Percentiles rank a stretch among this genome's conserved stretches.
Conservation (phyloP, 2,888 invertebrate species). For the Phymatocera aterrima region DNA sequence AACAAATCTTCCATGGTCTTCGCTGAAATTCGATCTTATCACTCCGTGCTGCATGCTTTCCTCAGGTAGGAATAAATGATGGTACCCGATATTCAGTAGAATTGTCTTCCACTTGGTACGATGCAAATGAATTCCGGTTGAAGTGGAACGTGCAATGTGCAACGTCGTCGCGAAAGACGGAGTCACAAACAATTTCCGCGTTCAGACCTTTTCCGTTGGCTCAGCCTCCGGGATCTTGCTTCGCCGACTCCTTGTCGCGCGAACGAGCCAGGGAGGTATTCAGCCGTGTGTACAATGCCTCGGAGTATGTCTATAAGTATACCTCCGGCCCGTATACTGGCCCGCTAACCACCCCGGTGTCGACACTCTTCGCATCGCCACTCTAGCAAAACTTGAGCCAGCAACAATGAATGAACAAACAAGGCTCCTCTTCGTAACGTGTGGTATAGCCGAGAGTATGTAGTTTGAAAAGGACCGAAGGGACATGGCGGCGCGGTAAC, state of each 20-base stretch:
- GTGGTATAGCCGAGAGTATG: neutral
- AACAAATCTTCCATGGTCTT: too few relatives aligned
- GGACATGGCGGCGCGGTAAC: constrained; percentile 6
- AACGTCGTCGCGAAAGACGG: neutral
- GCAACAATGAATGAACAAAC: constrained; percentile 44
- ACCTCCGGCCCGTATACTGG: constrained; percentile 12
- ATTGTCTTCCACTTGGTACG: neutral
- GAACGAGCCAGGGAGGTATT: neutral
- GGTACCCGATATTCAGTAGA: neutral
- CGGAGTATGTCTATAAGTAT: constrained; percentile 20
- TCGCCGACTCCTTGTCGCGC: neutral
- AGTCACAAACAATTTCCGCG: constrained; percentile 35
- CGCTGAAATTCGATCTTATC: too few relatives aligned
- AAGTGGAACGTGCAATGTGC: neutral
- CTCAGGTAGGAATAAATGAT: neutral
- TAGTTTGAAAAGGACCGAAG: constrained; percentile 36
- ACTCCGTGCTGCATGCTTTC: too few relatives aligned
- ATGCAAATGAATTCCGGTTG: neutral
- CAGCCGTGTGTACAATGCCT: constrained; percentile 13
- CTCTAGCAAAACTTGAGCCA: constrained; percentile 36
- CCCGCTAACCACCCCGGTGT: neutral
- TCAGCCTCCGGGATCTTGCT: constrained; percentile 12
- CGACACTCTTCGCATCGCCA: constrained; percentile 33
- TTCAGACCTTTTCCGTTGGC: constrained; percentile 12
- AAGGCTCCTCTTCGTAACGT: constrained; percentile 28